Evolutionary conservation across 2,888 invertebrate species (phyloP), one percentile per base, ranked within the genome.

Genomic region (Phrixothrix hirtus): DNA sequence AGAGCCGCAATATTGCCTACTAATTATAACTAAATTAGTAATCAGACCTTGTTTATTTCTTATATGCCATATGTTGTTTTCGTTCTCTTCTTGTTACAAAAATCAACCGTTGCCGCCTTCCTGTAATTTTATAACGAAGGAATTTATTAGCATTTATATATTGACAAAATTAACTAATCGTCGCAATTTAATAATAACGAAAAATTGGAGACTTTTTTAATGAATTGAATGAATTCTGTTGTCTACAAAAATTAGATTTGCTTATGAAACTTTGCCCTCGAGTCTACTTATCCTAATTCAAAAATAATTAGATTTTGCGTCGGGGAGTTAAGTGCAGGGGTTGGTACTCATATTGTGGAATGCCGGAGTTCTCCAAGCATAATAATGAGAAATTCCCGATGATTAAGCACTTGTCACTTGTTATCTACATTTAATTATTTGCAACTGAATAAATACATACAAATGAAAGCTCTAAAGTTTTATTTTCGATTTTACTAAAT

Each of bases 11-110:
- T 65, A 65, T 62, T 62, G 61, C 61, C 60, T 59, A 62, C 63
- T 65, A 65, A 65, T 65, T 65, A 59, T 57, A 58, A 51, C 57
- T 61, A 59, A 65, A 65, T 63, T 63, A 60, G 63, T 58, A 59
- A 61, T 56, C 55, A 51, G 58, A 55, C 38, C 46, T 55, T 27
- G 30, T 27, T 32, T 51, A 17, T 39, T 49, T 49, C 41, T 44
- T 51, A 34, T 26, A 16, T 39, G 14, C 31, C 46, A 52, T 25
- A 13, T 46, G 52, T 21, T 21, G 21, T 21, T 21, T 21, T 21
- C 21, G 3, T 21, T 21, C 21, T 7, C 21, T 21, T 5, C 21
- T 21, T 21, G 21, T 3, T n/a, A n/a, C n/a, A n/a, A n/a, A n/a
- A n/a, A n/a, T n/a, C n/a, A n/a, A n/a, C n/a, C 21, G 21, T 21